Conservation (phyloP, 2,113 vertebrate species). For the Nanger granti region DNA sequence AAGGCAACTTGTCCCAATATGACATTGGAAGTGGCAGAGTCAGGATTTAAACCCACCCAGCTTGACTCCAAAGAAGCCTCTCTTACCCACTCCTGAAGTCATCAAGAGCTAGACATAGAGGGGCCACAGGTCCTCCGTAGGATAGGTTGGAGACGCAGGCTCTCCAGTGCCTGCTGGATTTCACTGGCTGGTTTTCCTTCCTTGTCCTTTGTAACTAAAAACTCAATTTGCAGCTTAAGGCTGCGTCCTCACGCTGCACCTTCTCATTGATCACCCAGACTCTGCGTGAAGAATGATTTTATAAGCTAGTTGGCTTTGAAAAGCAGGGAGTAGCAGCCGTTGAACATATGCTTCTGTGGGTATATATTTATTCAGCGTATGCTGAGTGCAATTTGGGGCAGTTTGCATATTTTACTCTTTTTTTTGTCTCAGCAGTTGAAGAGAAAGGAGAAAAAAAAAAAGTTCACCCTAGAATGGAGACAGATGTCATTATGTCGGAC, state of each 20-base stretch:
- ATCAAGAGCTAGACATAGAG: neutral
- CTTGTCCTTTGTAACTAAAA: slow-evolving; percentile 42
- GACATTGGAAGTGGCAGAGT: neutral
- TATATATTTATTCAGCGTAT: slow-evolving; percentile 44
- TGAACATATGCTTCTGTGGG: slow-evolving; percentile 59
- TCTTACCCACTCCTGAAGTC: fast-evolving
- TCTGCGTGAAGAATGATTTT: slow-evolving; percentile 55
- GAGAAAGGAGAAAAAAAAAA: slow-evolving; percentile 10
- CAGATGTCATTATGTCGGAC: neutral
- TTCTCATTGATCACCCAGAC: slow-evolving; percentile 59
- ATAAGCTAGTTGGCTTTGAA: slow-evolving; percentile 67
- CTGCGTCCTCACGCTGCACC: slow-evolving; percentile 38
- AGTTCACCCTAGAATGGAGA: slow-evolving; percentile 21
- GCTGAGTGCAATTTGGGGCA: slow-evolving; percentile 50
- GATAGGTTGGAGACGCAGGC: neutral
- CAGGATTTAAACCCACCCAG: neutral
- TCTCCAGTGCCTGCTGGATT: neutral
- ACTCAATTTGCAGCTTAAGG: slow-evolving; percentile 36
- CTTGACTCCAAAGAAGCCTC: neutral
- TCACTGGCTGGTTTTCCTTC: neutral
- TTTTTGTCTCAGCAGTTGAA: slow-evolving; percentile 30
- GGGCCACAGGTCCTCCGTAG: neutral
- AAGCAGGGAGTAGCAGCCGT: slow-evolving; percentile 63
- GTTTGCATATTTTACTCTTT: slow-evolving; percentile 60
- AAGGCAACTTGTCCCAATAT: neutral